Evolutionary conservation across 2,113 vertebrate species (phyloP).

Genomic region (Turdus rufiventris): DNA sequence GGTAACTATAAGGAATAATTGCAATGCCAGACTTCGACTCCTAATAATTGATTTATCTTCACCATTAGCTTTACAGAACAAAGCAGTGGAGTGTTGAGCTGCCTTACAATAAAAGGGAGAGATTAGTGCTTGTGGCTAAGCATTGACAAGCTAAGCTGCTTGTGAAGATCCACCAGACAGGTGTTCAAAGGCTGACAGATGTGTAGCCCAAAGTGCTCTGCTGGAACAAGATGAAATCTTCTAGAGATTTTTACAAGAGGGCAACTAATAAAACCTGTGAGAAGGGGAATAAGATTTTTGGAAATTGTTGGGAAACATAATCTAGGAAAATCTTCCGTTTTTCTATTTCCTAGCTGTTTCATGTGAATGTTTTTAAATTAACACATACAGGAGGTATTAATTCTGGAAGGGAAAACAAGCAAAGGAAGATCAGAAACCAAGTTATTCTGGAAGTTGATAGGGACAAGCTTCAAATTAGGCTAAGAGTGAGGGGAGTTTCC

Average conservation of each 20-base stretch:
- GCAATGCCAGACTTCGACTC: neutral
- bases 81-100: neutral
- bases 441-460: neutral
- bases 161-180: neutral
- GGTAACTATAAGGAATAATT: neutral
- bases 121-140: neutral
- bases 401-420: neutral
- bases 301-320: neutral
- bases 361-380: neutral
- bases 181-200: neutral
- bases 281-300: neutral
- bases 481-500: slow-evolving; percentile 4
- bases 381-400: neutral
- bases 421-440: neutral
- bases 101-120: neutral
- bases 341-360: neutral
- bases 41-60: neutral
- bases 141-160: neutral
- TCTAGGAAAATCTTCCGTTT: neutral
- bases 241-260: neutral
- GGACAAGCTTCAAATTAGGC: neutral
- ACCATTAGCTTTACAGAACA: neutral
- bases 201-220: neutral
- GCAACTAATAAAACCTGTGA: neutral
- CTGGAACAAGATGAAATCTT: neutral